These are phyloP conservation scores for Macroglossus sobrinus DNA, from an alignment of 2,113 vertebrate genomes.

Conservation along the genomic window DNA sequence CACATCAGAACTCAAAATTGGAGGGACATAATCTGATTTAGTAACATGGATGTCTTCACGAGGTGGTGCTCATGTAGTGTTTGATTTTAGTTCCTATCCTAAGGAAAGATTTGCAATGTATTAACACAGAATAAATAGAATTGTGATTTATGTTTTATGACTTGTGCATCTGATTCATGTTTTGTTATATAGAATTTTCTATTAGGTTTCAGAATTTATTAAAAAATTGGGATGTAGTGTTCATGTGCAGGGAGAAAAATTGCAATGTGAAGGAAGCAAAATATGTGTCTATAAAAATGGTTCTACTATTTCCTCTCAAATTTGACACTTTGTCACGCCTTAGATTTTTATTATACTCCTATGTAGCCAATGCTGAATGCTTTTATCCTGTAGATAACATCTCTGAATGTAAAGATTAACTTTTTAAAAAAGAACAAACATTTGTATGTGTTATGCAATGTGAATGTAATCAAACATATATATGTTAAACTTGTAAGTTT, in stretches of 20 bases:
- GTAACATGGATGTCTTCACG: background rate
- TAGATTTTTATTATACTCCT: background rate
- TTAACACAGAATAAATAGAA: constrained; percentile 45
- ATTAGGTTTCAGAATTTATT: constrained; percentile 26
- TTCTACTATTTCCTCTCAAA: background rate
- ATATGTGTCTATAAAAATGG: background rate
- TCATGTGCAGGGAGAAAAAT: background rate
- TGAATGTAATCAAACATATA: background rate
- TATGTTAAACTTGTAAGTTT: background rate
- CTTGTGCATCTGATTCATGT: background rate
- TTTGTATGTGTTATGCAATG: background rate
- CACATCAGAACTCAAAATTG: background rate
- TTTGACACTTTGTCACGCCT: background rate
- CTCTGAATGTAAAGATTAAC: background rate
- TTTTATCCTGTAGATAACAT: constrained; percentile 31
- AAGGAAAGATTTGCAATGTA: constrained; percentile 1
- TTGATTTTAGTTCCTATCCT: background rate
- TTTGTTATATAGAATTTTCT: constrained; percentile 16
- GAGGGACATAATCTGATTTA: background rate
- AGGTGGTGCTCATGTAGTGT: constrained; percentile 7
- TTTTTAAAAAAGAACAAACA: background rate
- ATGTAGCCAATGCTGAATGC: background rate
- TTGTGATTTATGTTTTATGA: constrained; percentile 35
- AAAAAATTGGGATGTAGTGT: background rate
- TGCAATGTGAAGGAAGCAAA: background rate